Base-by-base conservation (phyloP, 1,140 invertebrate species). In the Zaprionus tsacasi region DNA sequence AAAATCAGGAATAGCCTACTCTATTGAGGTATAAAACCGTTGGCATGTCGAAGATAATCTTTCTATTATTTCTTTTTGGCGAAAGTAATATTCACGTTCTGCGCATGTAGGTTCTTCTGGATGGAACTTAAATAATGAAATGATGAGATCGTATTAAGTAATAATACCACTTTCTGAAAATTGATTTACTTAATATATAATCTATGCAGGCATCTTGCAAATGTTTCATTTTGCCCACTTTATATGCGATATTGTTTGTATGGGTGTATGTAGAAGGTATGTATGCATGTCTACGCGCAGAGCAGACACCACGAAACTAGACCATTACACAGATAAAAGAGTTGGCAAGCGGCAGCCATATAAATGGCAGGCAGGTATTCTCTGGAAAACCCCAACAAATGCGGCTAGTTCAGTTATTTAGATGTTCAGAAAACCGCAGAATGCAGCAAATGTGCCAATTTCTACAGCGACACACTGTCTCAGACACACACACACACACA, bases 371-470 rank as follows among this genome's bases (percentile, higher is more conserved):
- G n/a, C 40, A 57, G 55, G 69, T 66, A 65, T 54, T 64, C 63
- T 87, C 30, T 68, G 72, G 63, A 82, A 87, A 82, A 63, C 61
- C 80, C 76, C 72, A 74, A 82, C 79, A 82, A 87, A 82, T 86
- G 82, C 82, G 64, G 48, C 45, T 69, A 77, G 45, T 61, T 15
- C 61, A 82, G 82, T 72, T 86, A 79, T 81, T 81, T 86, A 87
- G 83, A 80, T 87, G 76, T 82, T 83, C 80, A 83, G 83, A 83
- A 87, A 87, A 77, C 83, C 85, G 57, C 80, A 89, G 85, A 88
- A 74, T 89, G 85, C 71, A 60, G 57, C 63, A 59, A 83, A 80
- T 88, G 83, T 88, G 70, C 83, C 68, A 83, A 80, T 88, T 88
- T 80, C 13, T 71, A 57, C 66, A 63, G 35, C 45, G n/a, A 48